Percentiles rank a stretch among this genome's conserved stretches.
phyloP scores from a whole-genome alignment of 92 coral and sea anemone species.

The Epizoanthus ramosus region DNA sequence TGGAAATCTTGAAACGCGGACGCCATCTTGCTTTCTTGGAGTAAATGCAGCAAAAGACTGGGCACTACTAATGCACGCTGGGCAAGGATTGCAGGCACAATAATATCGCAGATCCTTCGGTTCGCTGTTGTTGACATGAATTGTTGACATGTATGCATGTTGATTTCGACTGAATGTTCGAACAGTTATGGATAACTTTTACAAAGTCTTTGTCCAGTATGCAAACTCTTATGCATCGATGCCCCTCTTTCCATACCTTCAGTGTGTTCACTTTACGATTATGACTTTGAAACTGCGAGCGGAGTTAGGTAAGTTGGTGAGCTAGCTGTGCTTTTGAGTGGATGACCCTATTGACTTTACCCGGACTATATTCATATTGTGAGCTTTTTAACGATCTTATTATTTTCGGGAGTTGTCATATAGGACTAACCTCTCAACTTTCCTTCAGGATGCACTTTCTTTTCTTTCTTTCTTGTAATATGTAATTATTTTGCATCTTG shows the following conservation, averaged over 20 bases:
- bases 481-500: too few relatives aligned
- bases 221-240: slow-evolving; percentile 64
- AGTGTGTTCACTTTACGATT: slow-evolving; percentile 72
- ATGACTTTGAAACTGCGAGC: slow-evolving; percentile 72
- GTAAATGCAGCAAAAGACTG: slow-evolving; percentile 3
- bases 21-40: slow-evolving; percentile 68
- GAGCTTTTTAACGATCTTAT: too few relatives aligned
- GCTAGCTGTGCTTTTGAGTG: neutral
- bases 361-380: neutral
- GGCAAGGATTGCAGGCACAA: slow-evolving; percentile 25
- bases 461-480: too few relatives aligned
- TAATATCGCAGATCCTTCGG: neutral
- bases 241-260: slow-evolving; percentile 74
- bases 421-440: too few relatives aligned
- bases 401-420: too few relatives aligned
- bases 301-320: slow-evolving; percentile 63
- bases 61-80: slow-evolving; percentile 28
- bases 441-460: too few relatives aligned
- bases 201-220: slow-evolving; percentile 48
- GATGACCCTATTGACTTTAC: neutral
- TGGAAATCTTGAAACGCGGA: slow-evolving; percentile 49
- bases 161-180: neutral
- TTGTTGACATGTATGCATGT: too few relatives aligned
- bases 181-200: slow-evolving; percentile 58
- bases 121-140: too few relatives aligned